These are phyloP conservation scores for Zosterops borbonicus DNA, from an alignment of 2,113 vertebrate species.

Conservation along the genomic window DNA sequence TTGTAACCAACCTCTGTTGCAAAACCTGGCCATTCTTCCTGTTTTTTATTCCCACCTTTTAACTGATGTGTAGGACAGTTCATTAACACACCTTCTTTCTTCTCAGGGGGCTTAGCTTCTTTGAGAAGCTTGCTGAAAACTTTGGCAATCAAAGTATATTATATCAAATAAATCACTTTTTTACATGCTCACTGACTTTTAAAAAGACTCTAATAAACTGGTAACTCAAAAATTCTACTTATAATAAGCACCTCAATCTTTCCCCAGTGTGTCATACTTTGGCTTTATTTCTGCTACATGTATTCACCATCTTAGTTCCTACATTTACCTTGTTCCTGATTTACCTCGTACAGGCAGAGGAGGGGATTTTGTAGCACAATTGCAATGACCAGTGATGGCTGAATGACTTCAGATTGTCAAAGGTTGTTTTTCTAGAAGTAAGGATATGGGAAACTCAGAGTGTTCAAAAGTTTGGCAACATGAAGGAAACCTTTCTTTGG, in stretches of 20 bases:
- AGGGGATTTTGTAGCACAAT: background rate
- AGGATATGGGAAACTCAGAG: background rate
- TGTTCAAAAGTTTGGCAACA: background rate
- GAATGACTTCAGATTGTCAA: background rate
- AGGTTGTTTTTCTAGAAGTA: background rate
- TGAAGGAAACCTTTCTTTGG: background rate
- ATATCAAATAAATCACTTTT: background rate
- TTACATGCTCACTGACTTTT: background rate
- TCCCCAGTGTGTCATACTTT: background rate
- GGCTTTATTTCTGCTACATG: background rate
- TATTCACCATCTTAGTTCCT: background rate
- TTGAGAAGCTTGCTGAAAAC: background rate
- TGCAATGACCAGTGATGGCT: background rate
- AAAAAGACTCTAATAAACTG: background rate
- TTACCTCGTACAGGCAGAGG: background rate
- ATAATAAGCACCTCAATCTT: background rate
- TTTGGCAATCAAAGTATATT: background rate
- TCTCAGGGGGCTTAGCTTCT: background rate
- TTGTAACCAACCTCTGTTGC: background rate
- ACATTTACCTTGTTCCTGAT: background rate
- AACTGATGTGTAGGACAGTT: background rate
- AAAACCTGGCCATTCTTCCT: background rate
- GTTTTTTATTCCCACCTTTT: background rate
- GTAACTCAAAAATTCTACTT: background rate
- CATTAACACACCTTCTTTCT: background rate